phyloP scores from a whole-genome alignment of 2,113 vertebrate genomes.

The Panurus biarmicus region DNA sequence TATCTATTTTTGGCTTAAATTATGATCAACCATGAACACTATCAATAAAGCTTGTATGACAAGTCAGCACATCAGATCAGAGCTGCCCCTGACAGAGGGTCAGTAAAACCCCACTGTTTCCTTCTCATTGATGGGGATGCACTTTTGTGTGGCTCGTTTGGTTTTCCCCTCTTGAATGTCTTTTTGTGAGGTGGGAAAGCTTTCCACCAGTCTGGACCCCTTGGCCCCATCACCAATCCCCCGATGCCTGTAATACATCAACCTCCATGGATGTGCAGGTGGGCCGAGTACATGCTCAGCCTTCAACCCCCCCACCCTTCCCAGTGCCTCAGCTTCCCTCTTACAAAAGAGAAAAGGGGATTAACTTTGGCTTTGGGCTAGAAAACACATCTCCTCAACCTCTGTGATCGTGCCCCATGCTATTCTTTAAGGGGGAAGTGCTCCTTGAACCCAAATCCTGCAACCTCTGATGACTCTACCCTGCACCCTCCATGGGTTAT shows the following conservation, averaged over 20 bases:
- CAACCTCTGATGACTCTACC: no score
- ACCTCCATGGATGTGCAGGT: background rate
- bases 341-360: background rate
- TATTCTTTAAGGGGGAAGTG: background rate
- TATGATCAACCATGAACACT: background rate
- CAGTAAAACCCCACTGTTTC: background rate
- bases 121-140: rapidly evolving
- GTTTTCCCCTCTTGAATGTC: background rate
- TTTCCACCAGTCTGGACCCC: background rate
- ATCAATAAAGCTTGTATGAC: background rate
- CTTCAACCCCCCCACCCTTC: rapidly evolving
- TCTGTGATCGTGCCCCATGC: background rate
- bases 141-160: background rate
- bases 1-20: background rate
- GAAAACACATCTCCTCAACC: rapidly evolving
- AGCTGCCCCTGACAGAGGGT: background rate
- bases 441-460: background rate
- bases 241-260: rapidly evolving
- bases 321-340: background rate
- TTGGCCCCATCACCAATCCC: background rate
- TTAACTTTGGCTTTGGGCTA: background rate
- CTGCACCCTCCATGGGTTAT: background rate
- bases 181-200: background rate
- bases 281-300: background rate
- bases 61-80: background rate